Base-by-base conservation (phyloP, 2,797 vertebrate genomes). In the Peromyscus aztecus region DNA sequence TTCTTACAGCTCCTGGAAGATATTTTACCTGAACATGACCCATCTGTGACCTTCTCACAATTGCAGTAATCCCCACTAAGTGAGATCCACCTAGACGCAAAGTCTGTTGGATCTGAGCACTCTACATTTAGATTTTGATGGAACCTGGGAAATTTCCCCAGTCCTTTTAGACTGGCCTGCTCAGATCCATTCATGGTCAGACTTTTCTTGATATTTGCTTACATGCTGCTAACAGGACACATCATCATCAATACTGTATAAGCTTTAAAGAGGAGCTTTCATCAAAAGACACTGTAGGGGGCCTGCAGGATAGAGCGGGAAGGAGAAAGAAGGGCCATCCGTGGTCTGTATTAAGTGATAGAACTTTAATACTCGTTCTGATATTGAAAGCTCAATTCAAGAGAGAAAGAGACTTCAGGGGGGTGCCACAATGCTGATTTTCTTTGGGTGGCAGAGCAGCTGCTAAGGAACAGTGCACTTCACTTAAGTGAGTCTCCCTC, bases 211-310 rank as follows among this genome's bases (percentile, higher is more conserved):
- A 97, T 98, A 97, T 98, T 98, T 98, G 98, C 98, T 99, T 98
- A 98, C 98, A 96, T 96, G 97, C 98, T 97, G 96, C 94, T 98
- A 98, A 98, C 97, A 98, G 98, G 98, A 98, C 98, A 98, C 2
- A 0, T 96, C 93, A 98, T 98, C 97, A 98, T 98, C 97, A 98
- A 98, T 98, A 98, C 98, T 98, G 98, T 98, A 98, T 98, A 95
- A 98, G 97, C 93, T 97, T 97, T n/a, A 8, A 75, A 83, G 98
- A 97, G 97, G 98, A 96, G 77, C 93, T 98, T 98, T 98, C 93
- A 89, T 97, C 95, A 71, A 37, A 19, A 52, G 65, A 96, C 95
- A 90, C 97, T 90, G 80, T 89, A 63, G 96, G 65, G 96, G 97
- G 90, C 94, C 94, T 82, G 78, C 19, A 95, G 93, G 97, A 92